Conservation (phyloP, 2,888 invertebrate species). For the Polylopha cassiicola region DNA sequence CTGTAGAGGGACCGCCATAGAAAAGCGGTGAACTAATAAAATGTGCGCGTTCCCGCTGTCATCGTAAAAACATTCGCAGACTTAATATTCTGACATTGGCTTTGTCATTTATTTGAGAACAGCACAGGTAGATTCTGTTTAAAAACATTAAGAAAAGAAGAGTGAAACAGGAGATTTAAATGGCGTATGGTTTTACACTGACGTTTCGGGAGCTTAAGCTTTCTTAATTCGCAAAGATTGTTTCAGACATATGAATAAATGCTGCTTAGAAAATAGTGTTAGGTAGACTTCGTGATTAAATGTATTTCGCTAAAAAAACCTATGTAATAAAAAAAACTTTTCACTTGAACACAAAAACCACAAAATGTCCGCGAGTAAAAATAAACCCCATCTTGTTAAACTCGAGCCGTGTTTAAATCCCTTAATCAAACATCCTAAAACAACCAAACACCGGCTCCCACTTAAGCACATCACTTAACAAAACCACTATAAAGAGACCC, state of each 20-base stretch:
- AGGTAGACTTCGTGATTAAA: too few relatives aligned
- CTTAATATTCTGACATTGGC: slow-evolving; percentile 52
- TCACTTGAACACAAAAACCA: slow-evolving; percentile 20
- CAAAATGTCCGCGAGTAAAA: slow-evolving; percentile 32
- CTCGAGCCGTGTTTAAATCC: slow-evolving; percentile 59
- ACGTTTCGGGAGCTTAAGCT: too few relatives aligned
- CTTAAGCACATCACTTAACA: slow-evolving; percentile 69
- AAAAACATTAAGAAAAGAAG: too few relatives aligned
- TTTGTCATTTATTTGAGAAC: slow-evolving; percentile 24
- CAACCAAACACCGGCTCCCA: slow-evolving; percentile 69
- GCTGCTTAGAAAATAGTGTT: too few relatives aligned
- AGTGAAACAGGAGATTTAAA: too few relatives aligned
- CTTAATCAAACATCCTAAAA: slow-evolving; percentile 69
- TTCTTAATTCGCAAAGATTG: too few relatives aligned
- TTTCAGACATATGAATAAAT: not conserved
- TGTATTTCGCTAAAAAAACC: slow-evolving; percentile 19
- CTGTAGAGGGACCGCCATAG: slow-evolving; percentile 38
- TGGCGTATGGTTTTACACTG: too few relatives aligned
- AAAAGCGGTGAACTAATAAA: slow-evolving; percentile 55
- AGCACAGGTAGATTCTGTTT: too few relatives aligned
- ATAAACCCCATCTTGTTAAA: slow-evolving; percentile 66
- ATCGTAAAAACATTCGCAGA: slow-evolving; percentile 61
- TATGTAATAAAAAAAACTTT: slow-evolving; percentile 18
- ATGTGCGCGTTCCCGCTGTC: slow-evolving; percentile 51
- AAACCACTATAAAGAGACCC: slow-evolving; percentile 51